phyloP scores from a whole-genome alignment of 2,888 invertebrate genomes.

The Eupsilia transversa region DNA sequence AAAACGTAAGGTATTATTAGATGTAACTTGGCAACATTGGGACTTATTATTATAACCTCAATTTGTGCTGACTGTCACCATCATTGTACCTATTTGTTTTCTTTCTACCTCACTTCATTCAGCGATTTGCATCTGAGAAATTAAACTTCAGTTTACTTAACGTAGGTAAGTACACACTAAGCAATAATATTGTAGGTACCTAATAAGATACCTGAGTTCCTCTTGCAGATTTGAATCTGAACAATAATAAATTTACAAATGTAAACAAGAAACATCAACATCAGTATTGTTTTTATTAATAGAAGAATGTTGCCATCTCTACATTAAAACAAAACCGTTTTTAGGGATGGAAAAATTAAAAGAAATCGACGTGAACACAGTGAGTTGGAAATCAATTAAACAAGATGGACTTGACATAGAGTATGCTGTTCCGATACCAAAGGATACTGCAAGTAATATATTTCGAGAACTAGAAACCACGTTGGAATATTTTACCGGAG shows the following conservation, averaged over 20 bases:
- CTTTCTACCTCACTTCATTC: neutral
- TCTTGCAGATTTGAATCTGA: constrained; percentile 7
- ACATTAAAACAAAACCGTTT: constrained; percentile 7
- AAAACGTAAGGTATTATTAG: neutral
- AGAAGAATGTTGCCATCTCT: constrained; percentile 40
- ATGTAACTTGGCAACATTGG: constrained; percentile 42
- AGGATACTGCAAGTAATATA: constrained; percentile 80
- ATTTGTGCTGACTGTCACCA: neutral
- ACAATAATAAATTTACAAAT: neutral
- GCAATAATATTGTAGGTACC: neutral
- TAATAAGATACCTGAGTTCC: neutral
- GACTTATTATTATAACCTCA: constrained; percentile 6
- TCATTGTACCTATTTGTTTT: neutral
- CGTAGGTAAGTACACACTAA: constrained; percentile 28
- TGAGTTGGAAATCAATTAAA: constrained; percentile 82
- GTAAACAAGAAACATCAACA: constrained; percentile 19
- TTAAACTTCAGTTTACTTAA: neutral
- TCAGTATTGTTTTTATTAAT: neutral
- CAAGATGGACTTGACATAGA: constrained; percentile 91
- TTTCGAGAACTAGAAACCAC: constrained; percentile 89
- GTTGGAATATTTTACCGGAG: constrained; percentile 92
- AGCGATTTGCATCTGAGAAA: neutral
- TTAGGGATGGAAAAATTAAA: constrained; percentile 71
- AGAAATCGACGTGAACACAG: constrained; percentile 70
- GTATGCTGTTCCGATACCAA: constrained; percentile 88